Evolutionary conservation across 2,888 invertebrate species (phyloP).

Genomic region (Terebella lapidaria): DNA sequence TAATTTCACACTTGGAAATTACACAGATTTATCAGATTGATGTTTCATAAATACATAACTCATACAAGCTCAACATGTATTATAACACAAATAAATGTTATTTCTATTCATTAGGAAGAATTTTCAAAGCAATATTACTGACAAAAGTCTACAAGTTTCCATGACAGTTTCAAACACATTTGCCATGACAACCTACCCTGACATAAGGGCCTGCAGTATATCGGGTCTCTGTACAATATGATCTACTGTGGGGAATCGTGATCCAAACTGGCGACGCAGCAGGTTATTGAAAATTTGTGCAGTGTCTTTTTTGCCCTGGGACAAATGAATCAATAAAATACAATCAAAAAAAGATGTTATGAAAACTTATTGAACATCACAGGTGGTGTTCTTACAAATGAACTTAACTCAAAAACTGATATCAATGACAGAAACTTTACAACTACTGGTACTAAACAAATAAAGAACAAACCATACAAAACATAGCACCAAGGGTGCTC

Average conservation of each 20-base stretch:
- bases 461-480: too few species aligned
- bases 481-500: too few species aligned
- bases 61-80: too few species aligned
- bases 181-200: conserved; percentile 80
- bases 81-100: too few species aligned
- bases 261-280: conserved; percentile 95
- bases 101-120: too few species aligned
- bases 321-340: too few species aligned
- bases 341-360: background rate
- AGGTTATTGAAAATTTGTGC: conserved; percentile 99
- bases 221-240: conserved; percentile 97
- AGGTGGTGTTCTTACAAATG: too few species aligned
- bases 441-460: too few species aligned
- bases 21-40: background rate
- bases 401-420: background rate
- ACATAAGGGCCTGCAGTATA: conserved; percentile 92
- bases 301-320: conserved; percentile 97
- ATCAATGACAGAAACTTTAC: too few species aligned
- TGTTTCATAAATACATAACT: background rate
- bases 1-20: background rate
- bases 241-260: conserved; percentile 88
- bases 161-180: too few species aligned
- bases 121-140: too few species aligned
- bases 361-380: background rate
- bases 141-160: too few species aligned